Evolutionary conservation across 2,113 vertebrate species (phyloP), one percentile per base, ranked within the genome.

Genomic region (Malurus alboscapulatus): DNA sequence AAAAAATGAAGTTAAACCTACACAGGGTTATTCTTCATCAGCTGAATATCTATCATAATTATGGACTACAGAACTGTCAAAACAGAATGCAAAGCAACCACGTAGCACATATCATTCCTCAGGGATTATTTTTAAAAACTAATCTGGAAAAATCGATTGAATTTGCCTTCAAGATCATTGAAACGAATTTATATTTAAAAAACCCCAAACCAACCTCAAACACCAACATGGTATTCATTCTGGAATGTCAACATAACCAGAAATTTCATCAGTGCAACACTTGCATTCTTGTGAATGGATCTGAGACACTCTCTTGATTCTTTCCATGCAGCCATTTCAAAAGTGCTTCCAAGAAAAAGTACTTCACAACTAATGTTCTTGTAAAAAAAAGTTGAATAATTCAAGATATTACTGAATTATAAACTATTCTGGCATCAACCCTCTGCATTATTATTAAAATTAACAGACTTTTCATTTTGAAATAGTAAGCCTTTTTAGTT

Each of bases 261-360:
- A 69, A 71, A 40, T 66, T 59, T 93, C 53, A 58, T 26, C 55
- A 71, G 19, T 59, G 32, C 27, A 53, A 48, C 34, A 32, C 14
- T 50, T 89, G 22, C 22, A 11, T 84, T 73, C 57, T 6, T 82
- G 20, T 58, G 68, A 71, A 80, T 3, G 3, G 21, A 73, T 42
- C 17, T 16, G 55, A 93, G 51, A 75, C 12, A 21, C 15, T 53
- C 7, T 54, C 27, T 22, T 75, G 42, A 72, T 61, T 50, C 25
- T 59, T 87, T 81, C 80, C 91, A 73, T 59, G 51, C 38, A 87
- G n/a, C 42, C 74, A 77, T 69, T 77, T 91, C 75, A 93, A 53
- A 48, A 61, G 30, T 54, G 67, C 42, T 84, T 78, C 16, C 17
- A 74, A 91, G 88, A 63, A 84, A 82, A 84, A 84, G 4, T 34